Percentiles rank a stretch among this genome's conserved stretches.
phyloP scores from a whole-genome alignment of 2,113 vertebrate species.

The Silurus glanis region DNA sequence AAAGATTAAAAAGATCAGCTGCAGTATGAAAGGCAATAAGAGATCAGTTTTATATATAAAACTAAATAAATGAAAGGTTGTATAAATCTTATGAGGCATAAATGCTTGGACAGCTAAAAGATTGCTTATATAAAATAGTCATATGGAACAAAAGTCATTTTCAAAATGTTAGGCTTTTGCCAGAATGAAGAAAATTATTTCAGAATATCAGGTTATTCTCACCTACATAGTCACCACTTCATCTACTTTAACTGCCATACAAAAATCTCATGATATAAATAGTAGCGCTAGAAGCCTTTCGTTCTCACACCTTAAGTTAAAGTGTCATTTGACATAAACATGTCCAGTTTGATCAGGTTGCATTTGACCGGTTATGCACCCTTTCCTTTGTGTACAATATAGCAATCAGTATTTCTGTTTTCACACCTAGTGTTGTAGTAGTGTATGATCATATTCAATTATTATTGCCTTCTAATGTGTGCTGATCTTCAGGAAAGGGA shows the following conservation, averaged over 20 bases:
- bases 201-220: neutral
- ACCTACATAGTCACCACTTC: neutral
- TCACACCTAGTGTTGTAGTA: neutral
- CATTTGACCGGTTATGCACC: neutral
- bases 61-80: neutral
- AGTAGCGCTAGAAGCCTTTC: neutral
- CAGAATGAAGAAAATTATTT: neutral
- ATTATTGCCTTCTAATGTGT: neutral
- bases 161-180: neutral
- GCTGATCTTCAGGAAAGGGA: neutral
- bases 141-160: neutral
- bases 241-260: neutral
- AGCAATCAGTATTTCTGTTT: neutral
- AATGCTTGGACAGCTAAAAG: neutral
- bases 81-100: neutral
- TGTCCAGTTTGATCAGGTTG: neutral
- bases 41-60: neutral
- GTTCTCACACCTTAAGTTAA: neutral
- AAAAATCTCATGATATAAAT: neutral
- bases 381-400: neutral
- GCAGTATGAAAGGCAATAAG: neutral
- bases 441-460: neutral
- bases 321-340: neutral
- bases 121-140: neutral
- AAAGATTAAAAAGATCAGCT: neutral